Conservation (phyloP, 2,797 vertebrate species). For the Mergus octosetaceus region DNA sequence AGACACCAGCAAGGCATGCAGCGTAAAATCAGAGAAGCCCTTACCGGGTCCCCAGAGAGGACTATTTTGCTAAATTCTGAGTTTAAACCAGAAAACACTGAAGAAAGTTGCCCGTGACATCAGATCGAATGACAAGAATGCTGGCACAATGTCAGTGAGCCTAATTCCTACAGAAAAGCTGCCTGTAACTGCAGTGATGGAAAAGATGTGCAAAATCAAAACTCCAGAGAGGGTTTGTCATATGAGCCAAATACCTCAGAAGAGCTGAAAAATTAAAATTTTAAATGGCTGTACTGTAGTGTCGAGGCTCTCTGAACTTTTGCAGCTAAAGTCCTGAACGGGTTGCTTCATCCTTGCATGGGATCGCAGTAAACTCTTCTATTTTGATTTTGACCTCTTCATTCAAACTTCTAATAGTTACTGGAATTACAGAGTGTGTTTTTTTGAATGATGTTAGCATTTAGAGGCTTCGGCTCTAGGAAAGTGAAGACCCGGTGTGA, state of each 20-base stretch:
- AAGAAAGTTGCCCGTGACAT: not conserved
- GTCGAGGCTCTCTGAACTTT: not conserved
- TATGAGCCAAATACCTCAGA: not conserved
- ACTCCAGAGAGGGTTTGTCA: not conserved
- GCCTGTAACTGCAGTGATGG: not conserved
- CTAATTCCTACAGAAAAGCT: not conserved
- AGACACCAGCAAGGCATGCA: too few species aligned
- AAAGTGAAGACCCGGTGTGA: not conserved
- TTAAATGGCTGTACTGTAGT: not conserved
- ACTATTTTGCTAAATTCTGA: not conserved
- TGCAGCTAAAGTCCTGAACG: not conserved
- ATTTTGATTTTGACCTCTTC: not conserved
- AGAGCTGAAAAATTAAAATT: too few species aligned
- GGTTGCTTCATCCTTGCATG: not conserved
- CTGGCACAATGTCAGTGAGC: not conserved
- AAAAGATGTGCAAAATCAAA: not conserved
- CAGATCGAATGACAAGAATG: not conserved
- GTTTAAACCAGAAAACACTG: not conserved
- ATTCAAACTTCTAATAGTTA: not conserved
- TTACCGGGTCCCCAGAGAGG: not conserved
- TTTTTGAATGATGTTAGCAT: not conserved
- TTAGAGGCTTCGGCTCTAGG: not conserved
- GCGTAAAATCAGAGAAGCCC: not conserved
- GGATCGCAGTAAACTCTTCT: not conserved
- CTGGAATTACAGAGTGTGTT: not conserved